These are phyloP conservation scores for Regulus satrapa DNA, from an alignment of 2,113 vertebrate genomes.

Conservation along the genomic window DNA sequence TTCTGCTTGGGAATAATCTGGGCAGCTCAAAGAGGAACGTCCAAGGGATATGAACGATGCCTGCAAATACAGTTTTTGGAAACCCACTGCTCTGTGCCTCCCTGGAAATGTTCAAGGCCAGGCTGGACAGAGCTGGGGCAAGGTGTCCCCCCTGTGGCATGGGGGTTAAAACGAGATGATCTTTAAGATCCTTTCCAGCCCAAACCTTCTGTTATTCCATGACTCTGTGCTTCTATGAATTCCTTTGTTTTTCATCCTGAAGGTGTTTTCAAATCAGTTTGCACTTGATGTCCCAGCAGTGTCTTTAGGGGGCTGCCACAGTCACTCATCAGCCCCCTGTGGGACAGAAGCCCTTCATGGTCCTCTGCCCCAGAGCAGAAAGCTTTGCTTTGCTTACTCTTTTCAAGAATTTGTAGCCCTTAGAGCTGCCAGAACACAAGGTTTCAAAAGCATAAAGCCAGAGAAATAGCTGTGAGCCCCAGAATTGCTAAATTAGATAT, in stretches of 20 bases:
- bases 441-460: background rate
- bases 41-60: background rate
- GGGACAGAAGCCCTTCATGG: background rate
- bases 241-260: accelerated
- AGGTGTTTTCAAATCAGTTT: background rate
- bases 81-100: background rate
- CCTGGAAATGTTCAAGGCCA: background rate
- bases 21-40: background rate
- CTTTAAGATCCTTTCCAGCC: background rate
- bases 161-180: too few species aligned
- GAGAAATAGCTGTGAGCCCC: background rate
- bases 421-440: background rate
- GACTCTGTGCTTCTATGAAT: background rate
- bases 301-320: background rate
- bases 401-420: background rate
- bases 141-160: background rate
- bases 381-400: background rate
- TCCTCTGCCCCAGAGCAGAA: background rate
- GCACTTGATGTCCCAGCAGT: background rate
- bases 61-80: background rate
- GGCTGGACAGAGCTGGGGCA: background rate
- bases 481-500: background rate
- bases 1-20: background rate
- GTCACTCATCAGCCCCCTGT: accelerated
- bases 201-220: background rate